Percentiles rank a stretch among this genome's conserved stretches.
Evolutionary conservation across 2,797 vertebrate genomes (phyloP).

Genomic region (Naso thynnoides): DNA sequence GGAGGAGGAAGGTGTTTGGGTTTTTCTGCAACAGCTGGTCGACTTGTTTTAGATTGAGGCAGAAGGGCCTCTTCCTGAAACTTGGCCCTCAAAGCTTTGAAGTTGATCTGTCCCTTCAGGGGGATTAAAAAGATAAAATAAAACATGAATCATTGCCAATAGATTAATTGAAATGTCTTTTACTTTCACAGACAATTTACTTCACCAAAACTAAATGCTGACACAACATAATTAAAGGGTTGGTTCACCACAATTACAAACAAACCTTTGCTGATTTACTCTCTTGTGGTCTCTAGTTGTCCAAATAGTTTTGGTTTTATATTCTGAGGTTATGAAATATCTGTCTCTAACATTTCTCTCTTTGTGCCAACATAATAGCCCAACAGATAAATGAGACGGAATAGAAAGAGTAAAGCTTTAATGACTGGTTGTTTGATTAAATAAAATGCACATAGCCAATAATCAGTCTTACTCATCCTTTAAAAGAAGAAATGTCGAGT

Average conservation of each 20-base stretch:
- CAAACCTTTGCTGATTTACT: background rate
- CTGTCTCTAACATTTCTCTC: background rate
- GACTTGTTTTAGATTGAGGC: slow-evolving; percentile 59
- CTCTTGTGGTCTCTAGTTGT: background rate
- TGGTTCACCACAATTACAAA: slow-evolving; percentile 18
- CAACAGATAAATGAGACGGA: too few species aligned
- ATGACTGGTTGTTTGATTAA: background rate
- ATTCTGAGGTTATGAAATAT: background rate
- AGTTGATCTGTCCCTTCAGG: slow-evolving; percentile 85
- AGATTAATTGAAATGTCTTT: background rate
- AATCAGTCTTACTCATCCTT: too few species aligned
- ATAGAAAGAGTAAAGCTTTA: background rate
- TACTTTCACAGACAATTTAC: slow-evolving; percentile 8
- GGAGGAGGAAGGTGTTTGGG: slow-evolving; percentile 75
- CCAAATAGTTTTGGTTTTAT: background rate
- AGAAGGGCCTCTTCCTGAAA: slow-evolving; percentile 88
- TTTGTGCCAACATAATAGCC: background rate
- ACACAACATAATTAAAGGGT: background rate
- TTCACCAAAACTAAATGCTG: slow-evolving; percentile 4
- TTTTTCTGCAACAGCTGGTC: slow-evolving; percentile 82
- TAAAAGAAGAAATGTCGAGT: too few species aligned
- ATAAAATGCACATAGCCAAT: background rate
- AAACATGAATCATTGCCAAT: background rate
- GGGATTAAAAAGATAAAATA: background rate
- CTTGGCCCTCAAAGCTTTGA: slow-evolving; percentile 91